Percentiles rank a stretch among this genome's conserved stretches.
These are phyloP conservation scores for Chelonoidis abingdonii DNA, from an alignment of 2,113 vertebrate species.

Conservation along the genomic window DNA sequence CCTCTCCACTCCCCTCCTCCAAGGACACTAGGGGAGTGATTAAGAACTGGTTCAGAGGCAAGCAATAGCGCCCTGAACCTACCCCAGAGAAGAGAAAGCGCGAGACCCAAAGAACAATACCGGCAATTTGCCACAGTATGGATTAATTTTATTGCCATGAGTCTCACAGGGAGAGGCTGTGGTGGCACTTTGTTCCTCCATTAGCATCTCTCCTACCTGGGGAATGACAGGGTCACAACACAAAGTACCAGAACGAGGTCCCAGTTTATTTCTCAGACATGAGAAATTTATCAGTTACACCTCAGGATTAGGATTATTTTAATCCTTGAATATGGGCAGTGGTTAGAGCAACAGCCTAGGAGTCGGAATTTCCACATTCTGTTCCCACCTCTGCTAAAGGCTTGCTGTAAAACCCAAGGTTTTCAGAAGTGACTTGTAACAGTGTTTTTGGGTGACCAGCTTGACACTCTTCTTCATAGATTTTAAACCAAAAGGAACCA, in stretches of 20 bases:
- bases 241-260: not conserved
- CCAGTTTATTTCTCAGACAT: not conserved
- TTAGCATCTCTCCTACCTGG: not conserved
- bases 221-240: not conserved
- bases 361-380: not conserved
- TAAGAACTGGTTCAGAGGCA: too few species aligned
- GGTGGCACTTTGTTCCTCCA: not conserved
- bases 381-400: accelerated
- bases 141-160: not conserved
- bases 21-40: too few species aligned
- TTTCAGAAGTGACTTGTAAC: not conserved
- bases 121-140: too few species aligned
- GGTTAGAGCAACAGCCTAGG: not conserved
- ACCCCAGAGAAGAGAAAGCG: too few species aligned
- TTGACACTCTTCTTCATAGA: not conserved
- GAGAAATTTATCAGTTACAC: not conserved
- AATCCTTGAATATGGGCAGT: not conserved
- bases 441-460: not conserved
- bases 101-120: too few species aligned
- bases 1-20: too few species aligned
- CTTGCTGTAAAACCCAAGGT: not conserved
- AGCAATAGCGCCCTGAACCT: too few species aligned
- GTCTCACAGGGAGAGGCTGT: not conserved
- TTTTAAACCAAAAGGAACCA: not conserved
- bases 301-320: not conserved